Conservation (phyloP, 2,888 invertebrate genomes). For the Cenopis cana region DNA sequence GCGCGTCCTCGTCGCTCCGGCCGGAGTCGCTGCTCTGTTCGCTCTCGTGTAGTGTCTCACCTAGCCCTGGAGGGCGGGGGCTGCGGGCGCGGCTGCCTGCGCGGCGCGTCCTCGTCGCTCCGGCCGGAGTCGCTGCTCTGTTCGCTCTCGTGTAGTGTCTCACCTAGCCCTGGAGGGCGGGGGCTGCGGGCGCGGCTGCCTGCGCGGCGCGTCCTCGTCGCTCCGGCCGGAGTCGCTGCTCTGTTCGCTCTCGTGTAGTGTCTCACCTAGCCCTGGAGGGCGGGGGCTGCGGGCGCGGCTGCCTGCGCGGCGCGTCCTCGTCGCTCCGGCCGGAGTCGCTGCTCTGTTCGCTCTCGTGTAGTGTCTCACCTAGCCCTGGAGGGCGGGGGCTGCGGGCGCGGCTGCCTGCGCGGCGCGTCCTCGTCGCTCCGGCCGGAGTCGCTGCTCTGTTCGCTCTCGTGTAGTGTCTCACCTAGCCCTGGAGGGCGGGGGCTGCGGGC, state of each 20-base stretch:
- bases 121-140: constrained; percentile 70
- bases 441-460: constrained; percentile 71
- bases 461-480: constrained; percentile 51
- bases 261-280: constrained; percentile 49
- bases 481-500: constrained; percentile 46
- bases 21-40: constrained; percentile 72
- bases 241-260: constrained; percentile 72
- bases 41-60: constrained; percentile 68
- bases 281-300: constrained; percentile 46
- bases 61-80: constrained; percentile 47
- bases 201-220: constrained; percentile 68
- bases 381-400: constrained; percentile 46
- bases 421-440: constrained; percentile 72
- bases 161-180: constrained; percentile 49
- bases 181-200: constrained; percentile 47
- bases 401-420: constrained; percentile 59
- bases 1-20: constrained; percentile 71
- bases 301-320: constrained; percentile 64
- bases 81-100: constrained; percentile 48
- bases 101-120: constrained; percentile 70
- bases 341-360: constrained; percentile 73
- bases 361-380: constrained; percentile 49
- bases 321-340: constrained; percentile 70
- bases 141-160: constrained; percentile 72
- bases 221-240: constrained; percentile 70